Evolutionary conservation across 2,797 vertebrate genomes (phyloP), one percentile per base, ranked within the genome.

Genomic region (Coregonus suidteri): DNA sequence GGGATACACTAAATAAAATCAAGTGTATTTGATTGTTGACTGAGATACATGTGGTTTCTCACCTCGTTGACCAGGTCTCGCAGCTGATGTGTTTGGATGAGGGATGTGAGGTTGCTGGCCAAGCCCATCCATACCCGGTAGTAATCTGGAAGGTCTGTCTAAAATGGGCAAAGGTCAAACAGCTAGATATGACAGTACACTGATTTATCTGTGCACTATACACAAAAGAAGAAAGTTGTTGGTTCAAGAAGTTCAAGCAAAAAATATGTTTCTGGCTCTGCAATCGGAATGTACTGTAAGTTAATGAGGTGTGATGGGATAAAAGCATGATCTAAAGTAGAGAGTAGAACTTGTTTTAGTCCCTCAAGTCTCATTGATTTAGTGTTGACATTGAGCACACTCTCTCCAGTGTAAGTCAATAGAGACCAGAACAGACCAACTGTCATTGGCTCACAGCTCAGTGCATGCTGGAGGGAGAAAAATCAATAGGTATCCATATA

Each of bases 111-210:
- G 71, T 93, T 85, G 75, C 83, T 83, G 54, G 90, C 93, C 72
- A 92, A 79, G 77, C 91, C 86, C 85, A 92, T 15, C 92, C 91
- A 93, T 70, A 79, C 76, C 41, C 31, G 70, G 75, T 92, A 93
- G 83, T 89, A 88, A 66, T 90, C 90, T 79, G 91, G 88, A 77
- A 93, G 91, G 68, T 84, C 75, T 62, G 82, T 90, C 92, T 92
- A 69, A 54, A 83, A 34, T 35, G 35, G 51, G 47, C 15, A 69
- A 41, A 37, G 31, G 4, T 47, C 20, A 71, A 16, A n/a, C 6
- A 14, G 41, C 41, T 69, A 35, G 16, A 41, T 5, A 41, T 7
- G 16, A 65, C 4, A 6, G 20, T 6, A 14, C 4, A 65, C 6
- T 47, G 37, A 6, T 35, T 69, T n/a, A 30, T 18, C n/a, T 7